Conservation (phyloP, 2,888 invertebrate species). For the Chaetoderma sp. region DNA sequence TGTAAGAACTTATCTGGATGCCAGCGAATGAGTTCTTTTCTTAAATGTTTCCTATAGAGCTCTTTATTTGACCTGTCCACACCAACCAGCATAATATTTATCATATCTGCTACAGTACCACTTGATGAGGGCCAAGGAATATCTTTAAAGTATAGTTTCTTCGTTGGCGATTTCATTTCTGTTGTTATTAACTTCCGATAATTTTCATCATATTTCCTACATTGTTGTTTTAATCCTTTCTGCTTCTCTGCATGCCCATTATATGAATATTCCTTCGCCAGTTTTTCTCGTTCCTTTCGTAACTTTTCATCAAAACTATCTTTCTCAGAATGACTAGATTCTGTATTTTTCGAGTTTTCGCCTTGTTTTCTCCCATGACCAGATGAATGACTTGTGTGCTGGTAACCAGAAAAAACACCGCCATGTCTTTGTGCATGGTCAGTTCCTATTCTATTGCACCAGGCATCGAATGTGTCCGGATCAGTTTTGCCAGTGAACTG, state of each 20-base stretch:
- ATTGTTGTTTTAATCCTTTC: constrained; percentile 33
- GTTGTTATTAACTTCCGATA: constrained; percentile 36
- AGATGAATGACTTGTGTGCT: no score
- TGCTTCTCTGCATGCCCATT: constrained; percentile 32
- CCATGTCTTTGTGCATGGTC: no score
- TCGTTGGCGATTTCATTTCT: constrained; percentile 8
- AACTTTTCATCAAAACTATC: constrained; percentile 22
- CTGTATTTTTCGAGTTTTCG: constrained; percentile 21
- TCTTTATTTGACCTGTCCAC: constrained; percentile 34
- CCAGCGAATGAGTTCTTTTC: constrained; percentile 61
- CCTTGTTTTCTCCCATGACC: constrained; percentile 18
- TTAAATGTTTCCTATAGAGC: constrained; percentile 47
- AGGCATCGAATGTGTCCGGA: constrained; percentile 54
- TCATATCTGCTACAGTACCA: constrained; percentile 34
- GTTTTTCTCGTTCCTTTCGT: constrained; percentile 40
- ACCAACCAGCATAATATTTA: constrained; percentile 50
- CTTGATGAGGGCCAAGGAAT: constrained; percentile 58
- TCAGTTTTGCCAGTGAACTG: no score
- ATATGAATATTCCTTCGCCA: constrained; percentile 44
- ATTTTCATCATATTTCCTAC: constrained; percentile 44
- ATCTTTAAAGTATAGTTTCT: constrained; percentile 42
- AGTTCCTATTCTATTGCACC: constrained; percentile 54
- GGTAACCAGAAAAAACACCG: no score
- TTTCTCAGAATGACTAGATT: neutral
- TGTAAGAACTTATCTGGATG: constrained; percentile 66